These are phyloP conservation scores for Parnassius orleans DNA, from an alignment of 2,888 invertebrate species.

Conservation along the genomic window DNA sequence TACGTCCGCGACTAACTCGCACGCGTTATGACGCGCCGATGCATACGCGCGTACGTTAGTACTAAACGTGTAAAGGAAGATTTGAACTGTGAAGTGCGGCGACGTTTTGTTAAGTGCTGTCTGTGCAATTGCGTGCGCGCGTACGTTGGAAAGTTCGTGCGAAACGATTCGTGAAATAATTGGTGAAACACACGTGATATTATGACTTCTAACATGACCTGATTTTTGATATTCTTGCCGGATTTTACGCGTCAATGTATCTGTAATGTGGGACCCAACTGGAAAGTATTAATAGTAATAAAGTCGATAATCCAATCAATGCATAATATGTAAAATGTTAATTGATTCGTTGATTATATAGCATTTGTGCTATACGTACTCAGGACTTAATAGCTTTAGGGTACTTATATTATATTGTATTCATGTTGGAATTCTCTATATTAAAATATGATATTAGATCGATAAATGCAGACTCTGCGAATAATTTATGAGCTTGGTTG, in stretches of 20 bases:
- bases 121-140: not conserved
- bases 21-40: not conserved
- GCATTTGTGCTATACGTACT: not conserved
- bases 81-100: not conserved
- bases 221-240: constrained; percentile 58
- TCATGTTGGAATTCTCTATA: constrained; percentile 18
- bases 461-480: constrained; percentile 40
- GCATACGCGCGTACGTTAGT: not conserved
- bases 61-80: not conserved
- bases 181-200: constrained; percentile 24
- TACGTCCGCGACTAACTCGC: constrained; percentile 21
- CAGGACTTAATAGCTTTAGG: constrained; percentile 5
- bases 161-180: constrained; percentile 5
- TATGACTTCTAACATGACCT: constrained; percentile 30
- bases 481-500: constrained; percentile 43
- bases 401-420: constrained; percentile 14
- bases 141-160: constrained; percentile 5
- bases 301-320: constrained; percentile 33
- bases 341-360: constrained; percentile 14
- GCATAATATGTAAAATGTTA: constrained; percentile 19
- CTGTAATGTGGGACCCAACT: constrained; percentile 63
- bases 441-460: constrained; percentile 28
- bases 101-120: not conserved
- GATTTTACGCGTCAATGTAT: constrained; percentile 40
- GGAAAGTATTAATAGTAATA: constrained; percentile 49